Evolutionary conservation across 2,888 invertebrate genomes (phyloP), one percentile per base, ranked within the genome.

Genomic region (Lymantria monacha): DNA sequence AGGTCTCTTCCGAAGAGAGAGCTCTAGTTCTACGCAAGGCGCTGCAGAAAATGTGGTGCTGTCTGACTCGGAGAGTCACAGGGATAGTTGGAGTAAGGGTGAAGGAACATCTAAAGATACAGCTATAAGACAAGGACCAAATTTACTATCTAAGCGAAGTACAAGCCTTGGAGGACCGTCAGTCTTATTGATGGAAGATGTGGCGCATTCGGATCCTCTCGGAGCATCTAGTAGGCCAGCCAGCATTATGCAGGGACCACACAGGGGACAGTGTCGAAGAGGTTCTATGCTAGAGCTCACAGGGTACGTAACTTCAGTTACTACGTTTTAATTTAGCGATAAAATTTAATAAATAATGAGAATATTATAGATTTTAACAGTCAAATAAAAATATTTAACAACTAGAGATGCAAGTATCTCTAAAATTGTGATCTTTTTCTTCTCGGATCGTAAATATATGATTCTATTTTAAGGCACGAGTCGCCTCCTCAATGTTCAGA

Each of bases 1-100:
- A 93, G 97, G 97, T 87, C 93, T 97, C 61, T 97, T 97, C 90
- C 93, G 96, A 75, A 94, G 96, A 76, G 97, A 97, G 81, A 96
- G 96, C 83, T 92, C 94, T 65, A 93, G 95, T 70, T 96, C 96
- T 0, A 93, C 94, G 48, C 94, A 94, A 68, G 93, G 92, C 0
- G 91, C 81, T 36, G 80, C 81, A 30, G 93, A 92, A 42, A 84
- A 91, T 43, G 83, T 91, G 48, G 90, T 90, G 46, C 81, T 91
- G 14, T 93, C 93, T 46, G 94, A 94, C 61, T 92, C 93, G 11
- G 94, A 94, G 63, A 89, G 85, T 61, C 69, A 70, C 31, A 75
- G 91, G 62, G 90, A 92, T 15, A 81, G 83, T 59, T 83, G 85
- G 65, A 81, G 80, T 61, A 88, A 81, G 61, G 69, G 66, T 43